phyloP scores from a whole-genome alignment of 37 sponge, comb jelly and placozoan genomes.

The Ephydatia muelleri region DNA sequence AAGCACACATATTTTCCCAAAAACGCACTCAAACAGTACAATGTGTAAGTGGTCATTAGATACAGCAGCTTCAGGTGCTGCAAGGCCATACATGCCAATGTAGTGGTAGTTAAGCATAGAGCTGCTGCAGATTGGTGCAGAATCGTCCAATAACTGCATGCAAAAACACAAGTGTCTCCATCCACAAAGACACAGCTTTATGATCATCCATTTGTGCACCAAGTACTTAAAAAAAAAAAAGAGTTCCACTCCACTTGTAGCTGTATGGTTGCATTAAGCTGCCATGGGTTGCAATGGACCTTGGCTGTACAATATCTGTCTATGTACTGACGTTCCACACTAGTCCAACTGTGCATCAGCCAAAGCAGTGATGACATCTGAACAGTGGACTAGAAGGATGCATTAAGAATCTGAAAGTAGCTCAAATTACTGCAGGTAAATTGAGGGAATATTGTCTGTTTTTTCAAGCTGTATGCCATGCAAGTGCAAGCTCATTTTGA shows the following conservation, averaged over 20 bases:
- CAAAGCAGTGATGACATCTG: slow-evolving; percentile 4
- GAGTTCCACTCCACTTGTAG: slow-evolving; percentile 53
- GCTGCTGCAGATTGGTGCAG: background rate
- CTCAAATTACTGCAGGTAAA: background rate
- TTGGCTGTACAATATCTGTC: background rate
- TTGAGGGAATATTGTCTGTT: background rate
- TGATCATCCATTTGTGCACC: background rate
- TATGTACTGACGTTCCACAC: slow-evolving; percentile 1
- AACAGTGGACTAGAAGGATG: background rate
- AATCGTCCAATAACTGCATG: slow-evolving; percentile 43
- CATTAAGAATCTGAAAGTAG: background rate
- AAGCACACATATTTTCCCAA: background rate
- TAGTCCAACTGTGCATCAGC: slow-evolving; percentile 42
- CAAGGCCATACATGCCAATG: background rate
- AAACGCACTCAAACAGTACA: background rate
- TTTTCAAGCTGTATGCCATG: background rate
- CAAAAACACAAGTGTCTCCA: slow-evolving; percentile 44
- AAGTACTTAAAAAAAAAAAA: background rate
- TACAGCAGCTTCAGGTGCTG: background rate
- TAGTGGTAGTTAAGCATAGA: background rate
- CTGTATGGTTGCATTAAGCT: background rate
- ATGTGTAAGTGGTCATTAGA: background rate
- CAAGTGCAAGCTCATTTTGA: background rate
- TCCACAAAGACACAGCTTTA: slow-evolving; percentile 7
- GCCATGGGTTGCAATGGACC: slow-evolving; percentile 50